phyloP scores from a whole-genome alignment of 64 coral and sea anemone genomes.

The Pachyseris speciosa region DNA sequence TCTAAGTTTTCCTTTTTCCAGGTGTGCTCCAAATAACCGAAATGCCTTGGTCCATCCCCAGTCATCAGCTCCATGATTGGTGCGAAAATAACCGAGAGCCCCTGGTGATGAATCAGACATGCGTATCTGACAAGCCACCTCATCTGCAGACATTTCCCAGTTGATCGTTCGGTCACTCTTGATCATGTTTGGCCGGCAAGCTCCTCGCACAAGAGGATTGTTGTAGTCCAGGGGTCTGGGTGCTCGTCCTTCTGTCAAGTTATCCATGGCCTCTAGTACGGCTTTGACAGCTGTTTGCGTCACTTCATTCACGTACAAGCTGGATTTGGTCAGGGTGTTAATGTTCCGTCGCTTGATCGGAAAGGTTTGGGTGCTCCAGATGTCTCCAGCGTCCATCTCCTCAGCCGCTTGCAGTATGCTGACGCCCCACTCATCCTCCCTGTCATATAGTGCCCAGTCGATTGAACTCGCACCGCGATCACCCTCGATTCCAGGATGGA shows the following conservation, averaged over 20 bases:
- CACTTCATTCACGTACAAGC: slow-evolving; percentile 79
- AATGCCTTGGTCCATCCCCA: slow-evolving; percentile 22
- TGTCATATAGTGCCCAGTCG: slow-evolving; percentile 80
- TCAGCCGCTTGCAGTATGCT: slow-evolving; percentile 57
- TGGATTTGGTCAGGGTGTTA: slow-evolving; percentile 83
- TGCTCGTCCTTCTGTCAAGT: background rate
- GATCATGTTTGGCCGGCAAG: slow-evolving; percentile 32
- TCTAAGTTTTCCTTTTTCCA: slow-evolving; percentile 47
- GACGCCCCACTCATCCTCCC: slow-evolving; percentile 73
- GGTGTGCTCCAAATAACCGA: slow-evolving; percentile 74
- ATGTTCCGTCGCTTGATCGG: slow-evolving; percentile 48
- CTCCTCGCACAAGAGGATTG: slow-evolving; percentile 49
- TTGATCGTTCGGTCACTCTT: slow-evolving; percentile 70
- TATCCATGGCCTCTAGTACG: slow-evolving; percentile 45
- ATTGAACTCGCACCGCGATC: slow-evolving; percentile 68
- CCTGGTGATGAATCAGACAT: slow-evolving; percentile 86
- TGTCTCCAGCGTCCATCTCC: slow-evolving; percentile 82
- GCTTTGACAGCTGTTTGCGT: slow-evolving; percentile 69
- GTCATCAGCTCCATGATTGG: background rate
- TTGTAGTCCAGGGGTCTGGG: slow-evolving; percentile 59
- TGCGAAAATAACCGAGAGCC: slow-evolving; percentile 26
- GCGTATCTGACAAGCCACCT: slow-evolving; percentile 65
- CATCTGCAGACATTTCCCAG: slow-evolving; percentile 73
- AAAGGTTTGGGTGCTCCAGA: slow-evolving; percentile 76
- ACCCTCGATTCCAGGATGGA: slow-evolving; percentile 85